Evolutionary conservation across 2,888 invertebrate genomes (phyloP), one percentile per base, ranked within the genome.

Genomic region (Podotricha telesiphe): DNA sequence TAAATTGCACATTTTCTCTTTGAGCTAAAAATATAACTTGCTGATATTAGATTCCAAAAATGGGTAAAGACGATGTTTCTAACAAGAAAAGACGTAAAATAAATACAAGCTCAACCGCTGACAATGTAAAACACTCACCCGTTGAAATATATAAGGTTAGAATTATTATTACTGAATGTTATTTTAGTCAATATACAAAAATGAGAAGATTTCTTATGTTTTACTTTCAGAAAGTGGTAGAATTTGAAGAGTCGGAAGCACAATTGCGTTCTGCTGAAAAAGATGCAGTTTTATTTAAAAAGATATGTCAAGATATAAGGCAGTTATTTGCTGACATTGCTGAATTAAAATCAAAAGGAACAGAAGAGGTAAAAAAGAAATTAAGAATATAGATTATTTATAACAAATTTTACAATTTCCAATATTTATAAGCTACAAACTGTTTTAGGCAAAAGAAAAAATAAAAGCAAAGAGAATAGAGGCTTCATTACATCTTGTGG

Each of bases 221-320:
- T 73, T 70, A 75, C 71, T 86, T 84, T 64, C 81, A 96, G 96
- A 94, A 94, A 82, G 95, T 95, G 34, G 94, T 95, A 42, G 94
- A 94, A 70, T 95, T 94, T 79, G 97, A 97, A 85, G 97, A 97
- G 82, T 93, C 94, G 34, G 96, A 96, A 88, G 95, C 96, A 0
- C 88, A 94, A 64, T 86, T 91, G 63, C 89, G 96, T 55, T 93
- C 95, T 51, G 94, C 95, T 1, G 94, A 95, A 63, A 93, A 94
- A 75, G 97, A 97, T 88, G 94, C 96, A 1, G 85, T 89, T 72
- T 88, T 95, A 22, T 97, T 96, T 80, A 94, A 94, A 75, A 93
- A 94, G 69, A 95, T 95, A 28, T 97, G 97, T 82, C 94, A 95
- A 71, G 95, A 95, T 74, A 94, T 98, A 48, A 93, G 96, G 58